Evolutionary conservation across 2,888 invertebrate genomes (phyloP).

Genomic region (Micoletzkya japonica): DNA sequence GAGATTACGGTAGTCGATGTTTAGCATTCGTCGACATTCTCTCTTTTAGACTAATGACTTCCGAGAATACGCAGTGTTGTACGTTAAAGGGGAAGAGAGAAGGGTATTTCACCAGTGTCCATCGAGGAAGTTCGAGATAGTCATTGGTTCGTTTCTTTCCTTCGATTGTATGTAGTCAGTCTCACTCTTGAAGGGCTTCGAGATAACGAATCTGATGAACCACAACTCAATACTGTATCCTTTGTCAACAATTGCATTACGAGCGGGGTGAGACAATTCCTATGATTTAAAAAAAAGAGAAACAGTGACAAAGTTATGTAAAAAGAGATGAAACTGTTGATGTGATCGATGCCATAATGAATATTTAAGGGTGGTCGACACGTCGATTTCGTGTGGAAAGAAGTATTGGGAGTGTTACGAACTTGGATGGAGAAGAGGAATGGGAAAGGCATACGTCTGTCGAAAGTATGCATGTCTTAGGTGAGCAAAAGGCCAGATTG

Average conservation of each 20-base stretch:
- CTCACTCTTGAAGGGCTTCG: neutral
- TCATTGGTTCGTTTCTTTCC: conserved; percentile 70
- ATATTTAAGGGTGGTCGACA: conserved; percentile 81
- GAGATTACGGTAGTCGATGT: conserved; percentile 28
- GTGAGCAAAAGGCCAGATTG: neutral
- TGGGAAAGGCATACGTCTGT: conserved; percentile 80
- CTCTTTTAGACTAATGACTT: conserved; percentile 77
- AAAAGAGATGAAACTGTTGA: no score
- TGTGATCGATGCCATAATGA: no score
- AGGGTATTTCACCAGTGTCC: conserved; percentile 67
- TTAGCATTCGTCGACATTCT: neutral
- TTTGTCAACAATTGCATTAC: conserved; percentile 98
- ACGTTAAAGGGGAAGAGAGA: conserved; percentile 79
- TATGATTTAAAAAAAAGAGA: neutral
- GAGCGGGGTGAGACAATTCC: conserved; percentile 72
- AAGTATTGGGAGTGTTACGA: conserved; percentile 77
- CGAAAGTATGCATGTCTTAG: conserved; percentile 70
- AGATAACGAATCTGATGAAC: neutral
- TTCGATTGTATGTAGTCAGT: neutral
- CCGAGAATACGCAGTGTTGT: conserved; percentile 90
- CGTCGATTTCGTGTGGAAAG: conserved; percentile 88
- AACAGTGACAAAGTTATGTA: neutral
- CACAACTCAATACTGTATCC: conserved; percentile 85
- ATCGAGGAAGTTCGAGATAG: conserved; percentile 91
- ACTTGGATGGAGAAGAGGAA: conserved; percentile 76